Evolutionary conservation across 1,140 invertebrate genomes (phyloP).

Genomic region (Yoshiicerus persimilis): DNA sequence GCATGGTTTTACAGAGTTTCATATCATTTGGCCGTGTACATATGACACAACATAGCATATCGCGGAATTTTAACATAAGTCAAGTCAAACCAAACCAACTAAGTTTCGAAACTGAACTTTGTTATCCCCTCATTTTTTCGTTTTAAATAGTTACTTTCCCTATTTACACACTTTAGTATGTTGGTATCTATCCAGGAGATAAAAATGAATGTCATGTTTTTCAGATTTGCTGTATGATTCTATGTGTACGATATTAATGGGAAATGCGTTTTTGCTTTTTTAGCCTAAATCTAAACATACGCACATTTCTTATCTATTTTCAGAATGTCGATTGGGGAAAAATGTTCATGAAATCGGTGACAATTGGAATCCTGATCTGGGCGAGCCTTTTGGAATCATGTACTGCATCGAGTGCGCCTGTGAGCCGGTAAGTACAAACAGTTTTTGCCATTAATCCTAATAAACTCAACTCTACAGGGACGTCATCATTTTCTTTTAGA

Average conservation of each 20-base stretch:
- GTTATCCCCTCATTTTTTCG: neutral
- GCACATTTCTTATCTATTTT: slow-evolving; percentile 55
- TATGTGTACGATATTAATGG: neutral
- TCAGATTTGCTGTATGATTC: neutral
- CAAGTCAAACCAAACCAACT: neutral
- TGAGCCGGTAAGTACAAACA: slow-evolving; percentile 72
- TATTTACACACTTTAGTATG: neutral
- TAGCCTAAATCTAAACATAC: neutral
- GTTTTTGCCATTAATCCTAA: no score
- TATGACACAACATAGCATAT: neutral
- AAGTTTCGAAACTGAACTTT: neutral
- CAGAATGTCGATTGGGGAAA: slow-evolving; percentile 88
- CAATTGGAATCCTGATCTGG: slow-evolving; percentile 85
- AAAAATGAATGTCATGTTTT: neutral
- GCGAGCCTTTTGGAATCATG: slow-evolving; percentile 86
- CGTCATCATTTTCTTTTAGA: no score
- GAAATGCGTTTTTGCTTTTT: neutral
- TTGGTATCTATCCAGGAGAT: neutral
- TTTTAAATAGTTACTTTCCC: neutral
- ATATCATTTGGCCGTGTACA: neutral
- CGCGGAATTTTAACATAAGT: neutral
- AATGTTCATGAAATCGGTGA: slow-evolving; percentile 79
- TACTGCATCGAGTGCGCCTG: slow-evolving; percentile 92
- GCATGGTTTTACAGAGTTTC: neutral
- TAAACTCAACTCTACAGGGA: neutral